Evolutionary conservation across 2,888 invertebrate species (phyloP), one percentile per base, ranked within the genome.

Genomic region (Galeopsomyia nigrocyanea): DNA sequence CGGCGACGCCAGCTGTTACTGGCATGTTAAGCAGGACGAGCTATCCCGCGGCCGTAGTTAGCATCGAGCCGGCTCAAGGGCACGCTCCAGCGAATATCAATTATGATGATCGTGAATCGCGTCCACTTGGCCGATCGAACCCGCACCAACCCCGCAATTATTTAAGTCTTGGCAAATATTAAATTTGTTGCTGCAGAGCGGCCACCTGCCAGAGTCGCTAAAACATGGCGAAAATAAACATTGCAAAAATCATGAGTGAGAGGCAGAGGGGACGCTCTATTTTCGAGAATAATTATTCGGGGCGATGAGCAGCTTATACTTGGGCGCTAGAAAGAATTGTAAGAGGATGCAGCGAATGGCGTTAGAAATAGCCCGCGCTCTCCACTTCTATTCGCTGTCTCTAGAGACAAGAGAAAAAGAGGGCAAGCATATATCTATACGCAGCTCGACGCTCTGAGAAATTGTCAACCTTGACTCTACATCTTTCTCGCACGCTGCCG

Each of bases 1-100:
- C 73, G 50, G 66, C 73, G 68, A 76, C 77, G 80, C 80, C 82
- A 82, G 81, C 80, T 82, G 82, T 78, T 78, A 73, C 77, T 76
- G 75, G 76, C 77, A 77, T 77, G 63, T 60, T 55, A 58, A 65
- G 46, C 58, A 68, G 64, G 61, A 69, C 66, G 61, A 61, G 26
- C 49, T 39, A 1, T 9, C 46, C 65, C 49, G 39, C 16, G 10
- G 26, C 14, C 63, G 56, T 46, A 60, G 68, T 16, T 17, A 19
- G 19, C 63, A 68, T 71, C 71, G 71, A 58, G 62, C n/a, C n/a
- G n/a, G 53, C 66, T 75, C 72, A 72, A 75, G 72, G 71, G 63
- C 72, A 71, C 39, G 75, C 21, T 26, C 31, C 61, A 50, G 68
- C 68, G 71, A 74, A 74, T 74, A 74, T 71, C 68, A 71, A 68